Evolutionary conservation across 2,888 invertebrate genomes (phyloP).

Genomic region (Hermaeophaga mercurialis): DNA sequence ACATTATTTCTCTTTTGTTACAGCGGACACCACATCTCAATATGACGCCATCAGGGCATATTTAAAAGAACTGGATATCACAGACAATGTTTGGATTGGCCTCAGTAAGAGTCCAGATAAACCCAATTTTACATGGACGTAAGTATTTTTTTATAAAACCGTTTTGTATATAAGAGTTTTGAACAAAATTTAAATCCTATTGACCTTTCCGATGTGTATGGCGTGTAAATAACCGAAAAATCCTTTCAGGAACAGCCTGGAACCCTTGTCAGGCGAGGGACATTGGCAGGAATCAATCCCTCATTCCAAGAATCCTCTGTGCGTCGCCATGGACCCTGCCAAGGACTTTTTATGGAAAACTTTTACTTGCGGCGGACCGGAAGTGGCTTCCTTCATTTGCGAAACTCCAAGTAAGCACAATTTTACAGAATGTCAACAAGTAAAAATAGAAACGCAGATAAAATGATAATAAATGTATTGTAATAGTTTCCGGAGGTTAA

Average conservation of each 20-base stretch:
- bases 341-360: constrained; percentile 81
- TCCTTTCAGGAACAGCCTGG: constrained; percentile 62
- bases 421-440: too few species aligned
- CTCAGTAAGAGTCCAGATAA: constrained; percentile 73
- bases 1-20: constrained; percentile 56
- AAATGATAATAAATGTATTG: too few species aligned
- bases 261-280: constrained; percentile 66
- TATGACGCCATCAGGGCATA: constrained; percentile 79
- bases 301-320: constrained; percentile 64
- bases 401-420: constrained; percentile 71
- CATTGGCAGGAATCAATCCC: constrained; percentile 75
- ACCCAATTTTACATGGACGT: constrained; percentile 79
- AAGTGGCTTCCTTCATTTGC: constrained; percentile 78
- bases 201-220: too few species aligned
- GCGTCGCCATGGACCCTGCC: constrained; percentile 76
- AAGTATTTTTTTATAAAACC: constrained; percentile 60
- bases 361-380: constrained; percentile 75
- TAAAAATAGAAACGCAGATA: too few species aligned
- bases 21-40: constrained; percentile 78
- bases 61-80: constrained; percentile 76
- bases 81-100: constrained; percentile 79
- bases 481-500: too few species aligned
- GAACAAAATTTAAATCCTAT: too few species aligned
- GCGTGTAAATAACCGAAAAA: too few species aligned
- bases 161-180: too few species aligned